Conservation (phyloP, 2,888 invertebrate species). For the Congeria kusceri region DNA sequence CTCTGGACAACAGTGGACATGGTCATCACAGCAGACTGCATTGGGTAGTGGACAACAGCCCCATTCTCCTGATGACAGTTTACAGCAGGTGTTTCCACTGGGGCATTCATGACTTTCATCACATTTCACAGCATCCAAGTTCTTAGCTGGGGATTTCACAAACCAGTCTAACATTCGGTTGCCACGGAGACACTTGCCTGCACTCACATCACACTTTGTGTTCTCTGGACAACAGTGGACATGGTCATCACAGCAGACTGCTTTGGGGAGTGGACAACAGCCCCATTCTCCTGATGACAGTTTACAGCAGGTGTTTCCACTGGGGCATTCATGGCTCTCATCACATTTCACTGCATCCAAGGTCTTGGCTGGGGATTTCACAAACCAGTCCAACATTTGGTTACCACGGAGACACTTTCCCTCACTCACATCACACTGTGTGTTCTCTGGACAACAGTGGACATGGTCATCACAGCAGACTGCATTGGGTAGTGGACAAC, state of each 20-base stretch:
- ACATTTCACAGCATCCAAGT: slow-evolving; percentile 33
- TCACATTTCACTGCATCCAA: slow-evolving; percentile 31
- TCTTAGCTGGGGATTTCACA: slow-evolving; percentile 31
- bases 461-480: slow-evolving; percentile 76
- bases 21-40: slow-evolving; percentile 78
- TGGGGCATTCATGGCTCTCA: slow-evolving; percentile 56
- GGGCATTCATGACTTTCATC: slow-evolving; percentile 58
- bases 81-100: slow-evolving; percentile 71
- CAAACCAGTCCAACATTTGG: slow-evolving; percentile 45
- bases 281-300: slow-evolving; percentile 73
- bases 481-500: slow-evolving; percentile 78
- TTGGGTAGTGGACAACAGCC: slow-evolving; percentile 72
- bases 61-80: slow-evolving; percentile 59
- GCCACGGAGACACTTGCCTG: slow-evolving; percentile 43
- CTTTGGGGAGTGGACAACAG: slow-evolving; percentile 78
- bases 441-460: slow-evolving; percentile 77
- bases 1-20: slow-evolving; percentile 76
- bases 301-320: slow-evolving; percentile 69
- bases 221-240: slow-evolving; percentile 75
- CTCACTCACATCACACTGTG: slow-evolving; percentile 64
- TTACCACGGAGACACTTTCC: slow-evolving; percentile 63
- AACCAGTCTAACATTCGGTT: slow-evolving; percentile 43
- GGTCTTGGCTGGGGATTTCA: slow-evolving; percentile 47
- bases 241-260: slow-evolving; percentile 67
- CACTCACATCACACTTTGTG: slow-evolving; percentile 53